These are phyloP conservation scores for Theropithecus gelada DNA, from an alignment of 2,113 vertebrate species.

Conservation along the genomic window DNA sequence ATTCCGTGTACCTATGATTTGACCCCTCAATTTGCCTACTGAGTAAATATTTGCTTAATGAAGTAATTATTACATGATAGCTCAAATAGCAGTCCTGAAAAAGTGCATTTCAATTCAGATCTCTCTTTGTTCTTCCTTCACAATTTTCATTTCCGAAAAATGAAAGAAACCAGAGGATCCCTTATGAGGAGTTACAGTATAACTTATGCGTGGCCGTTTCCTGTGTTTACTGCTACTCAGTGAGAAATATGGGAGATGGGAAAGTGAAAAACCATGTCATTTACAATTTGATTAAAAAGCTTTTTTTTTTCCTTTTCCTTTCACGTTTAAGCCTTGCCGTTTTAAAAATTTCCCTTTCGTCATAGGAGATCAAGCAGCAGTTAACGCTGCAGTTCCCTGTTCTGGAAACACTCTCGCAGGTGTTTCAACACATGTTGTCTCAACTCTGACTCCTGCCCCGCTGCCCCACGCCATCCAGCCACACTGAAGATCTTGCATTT, in stretches of 20 bases:
- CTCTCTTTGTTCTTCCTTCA: not conserved
- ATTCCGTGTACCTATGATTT: not conserved
- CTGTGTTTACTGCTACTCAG: not conserved
- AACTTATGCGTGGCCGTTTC: accelerated
- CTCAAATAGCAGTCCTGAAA: not conserved
- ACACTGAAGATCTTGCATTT: not conserved
- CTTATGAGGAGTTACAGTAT: not conserved
- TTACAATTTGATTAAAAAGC: slow-evolving; percentile 17
- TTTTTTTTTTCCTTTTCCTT: not conserved
- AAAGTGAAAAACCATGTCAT: not conserved
- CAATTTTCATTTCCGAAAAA: slow-evolving; percentile 1
- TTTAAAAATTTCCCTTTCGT: not conserved
- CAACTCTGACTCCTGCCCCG: not conserved
- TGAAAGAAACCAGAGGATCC: not conserved
- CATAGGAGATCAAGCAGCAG: not conserved
- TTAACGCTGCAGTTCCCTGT: not conserved
- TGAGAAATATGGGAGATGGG: not conserved
- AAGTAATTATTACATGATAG: not conserved
- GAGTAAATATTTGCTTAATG: not conserved
- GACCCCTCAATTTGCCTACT: not conserved
- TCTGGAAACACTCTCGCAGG: not conserved
- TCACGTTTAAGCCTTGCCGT: not conserved
- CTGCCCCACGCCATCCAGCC: not conserved
- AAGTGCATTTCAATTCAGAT: not conserved
- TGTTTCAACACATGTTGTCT: not conserved